A percentile compares a stretch with the other conserved stretches of the same genome.
Conservation (phyloP, 2,113 vertebrate genomes). For the Clarias gariepinus region DNA sequence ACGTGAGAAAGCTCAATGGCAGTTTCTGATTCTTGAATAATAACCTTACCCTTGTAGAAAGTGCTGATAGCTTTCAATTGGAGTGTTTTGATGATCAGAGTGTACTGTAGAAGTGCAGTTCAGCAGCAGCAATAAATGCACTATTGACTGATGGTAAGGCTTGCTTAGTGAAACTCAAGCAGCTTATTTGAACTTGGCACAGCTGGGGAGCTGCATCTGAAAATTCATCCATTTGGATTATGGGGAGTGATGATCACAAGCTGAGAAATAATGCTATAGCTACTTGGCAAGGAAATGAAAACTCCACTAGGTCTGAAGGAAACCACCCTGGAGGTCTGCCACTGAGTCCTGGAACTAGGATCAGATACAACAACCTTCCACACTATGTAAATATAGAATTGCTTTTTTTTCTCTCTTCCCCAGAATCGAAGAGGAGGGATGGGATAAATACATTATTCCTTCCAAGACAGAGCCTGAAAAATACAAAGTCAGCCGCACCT, state of each 20-base stretch:
- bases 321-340: not conserved
- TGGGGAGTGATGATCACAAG: not conserved
- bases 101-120: not conserved
- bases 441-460: constrained; percentile 82
- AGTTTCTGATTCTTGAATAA: not conserved
- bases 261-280: not conserved
- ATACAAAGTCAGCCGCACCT: constrained; percentile 92
- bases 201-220: not conserved
- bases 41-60: not conserved
- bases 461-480: constrained; percentile 89
- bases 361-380: not conserved
- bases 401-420: not conserved
- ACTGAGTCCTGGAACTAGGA: not conserved
- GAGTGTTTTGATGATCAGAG: not conserved
- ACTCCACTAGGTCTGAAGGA: not conserved
- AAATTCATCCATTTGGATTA: too few species aligned
- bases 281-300: not conserved
- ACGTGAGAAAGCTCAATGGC: not conserved
- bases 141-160: not conserved
- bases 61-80: not conserved
- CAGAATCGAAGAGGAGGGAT: constrained; percentile 89
- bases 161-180: not conserved
- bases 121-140: not conserved
- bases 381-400: not conserved
- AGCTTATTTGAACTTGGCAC: not conserved